phyloP scores from a whole-genome alignment of 2,888 invertebrate genomes.

The Orthosia cruda region DNA sequence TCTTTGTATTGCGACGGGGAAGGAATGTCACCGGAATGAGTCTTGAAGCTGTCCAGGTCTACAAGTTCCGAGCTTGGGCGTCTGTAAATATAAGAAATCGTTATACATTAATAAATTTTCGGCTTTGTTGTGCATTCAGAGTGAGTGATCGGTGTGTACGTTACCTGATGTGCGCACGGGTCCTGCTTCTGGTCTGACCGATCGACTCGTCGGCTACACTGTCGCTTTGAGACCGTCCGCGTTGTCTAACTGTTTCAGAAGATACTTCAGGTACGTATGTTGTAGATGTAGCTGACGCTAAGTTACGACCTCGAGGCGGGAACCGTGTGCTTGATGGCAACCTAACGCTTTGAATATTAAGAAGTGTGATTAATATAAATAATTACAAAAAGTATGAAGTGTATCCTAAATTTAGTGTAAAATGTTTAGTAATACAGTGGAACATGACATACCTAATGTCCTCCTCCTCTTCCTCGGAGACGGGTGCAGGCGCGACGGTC shows the following conservation, averaged over 20 bases:
- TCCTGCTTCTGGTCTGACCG: slow-evolving; percentile 90
- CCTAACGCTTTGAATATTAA: slow-evolving; percentile 82
- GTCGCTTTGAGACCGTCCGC: slow-evolving; percentile 86
- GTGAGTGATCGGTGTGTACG: slow-evolving; percentile 16
- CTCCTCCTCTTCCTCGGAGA: slow-evolving; percentile 87
- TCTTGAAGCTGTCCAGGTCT: slow-evolving; percentile 96
- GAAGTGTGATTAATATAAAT: slow-evolving; percentile 50
- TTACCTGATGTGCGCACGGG: slow-evolving; percentile 92
- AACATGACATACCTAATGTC: slow-evolving; percentile 82
- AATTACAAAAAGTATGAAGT: slow-evolving; percentile 2
- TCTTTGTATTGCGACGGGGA: slow-evolving; percentile 91
- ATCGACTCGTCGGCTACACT: slow-evolving; percentile 89
- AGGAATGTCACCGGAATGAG: slow-evolving; percentile 92
- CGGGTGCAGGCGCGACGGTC: slow-evolving; percentile 86
- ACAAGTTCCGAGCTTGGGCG: slow-evolving; percentile 96
- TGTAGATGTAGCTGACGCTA: slow-evolving; percentile 87
- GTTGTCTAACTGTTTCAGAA: slow-evolving; percentile 86
- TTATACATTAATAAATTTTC: not conserved
- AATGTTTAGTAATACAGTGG: slow-evolving; percentile 9
- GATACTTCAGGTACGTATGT: slow-evolving; percentile 87
- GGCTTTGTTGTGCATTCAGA: slow-evolving; percentile 3
- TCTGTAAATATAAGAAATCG: slow-evolving; percentile 80
- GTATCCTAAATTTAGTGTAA: slow-evolving; percentile 24
- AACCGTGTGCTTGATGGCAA: slow-evolving; percentile 97
- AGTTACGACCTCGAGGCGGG: slow-evolving; percentile 93